A percentile compares a stretch with the other conserved stretches of the same genome.
phyloP scores from a whole-genome alignment of 2,113 vertebrate genomes.

The Cyprinus carpio region DNA sequence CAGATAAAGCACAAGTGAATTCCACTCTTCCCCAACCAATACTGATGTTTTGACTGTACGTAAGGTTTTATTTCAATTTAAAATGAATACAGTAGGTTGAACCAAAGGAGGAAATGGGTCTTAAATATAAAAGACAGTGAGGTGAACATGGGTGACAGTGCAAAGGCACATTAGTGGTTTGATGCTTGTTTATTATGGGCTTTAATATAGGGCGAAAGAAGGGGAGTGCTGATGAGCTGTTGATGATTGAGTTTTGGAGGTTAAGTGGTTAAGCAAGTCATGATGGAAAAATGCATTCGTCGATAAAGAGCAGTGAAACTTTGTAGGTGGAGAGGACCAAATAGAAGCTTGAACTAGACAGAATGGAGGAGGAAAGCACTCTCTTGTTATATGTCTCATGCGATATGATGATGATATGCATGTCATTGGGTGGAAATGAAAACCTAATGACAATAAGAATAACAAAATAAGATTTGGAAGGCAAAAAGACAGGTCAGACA shows the following conservation, averaged over 20 bases:
- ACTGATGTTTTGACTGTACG: neutral
- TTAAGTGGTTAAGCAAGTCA: neutral
- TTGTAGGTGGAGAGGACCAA: neutral
- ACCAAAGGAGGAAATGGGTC: conserved; percentile 51
- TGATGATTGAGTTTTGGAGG: neutral
- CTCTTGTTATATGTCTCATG: neutral
- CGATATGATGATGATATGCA: conserved; percentile 1
- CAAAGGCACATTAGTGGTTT: conserved; percentile 76
- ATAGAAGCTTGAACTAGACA: neutral
- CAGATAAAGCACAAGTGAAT: neutral
- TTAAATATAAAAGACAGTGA: conserved; percentile 4
- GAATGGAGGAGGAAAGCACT: neutral
- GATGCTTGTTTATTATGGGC: conserved; percentile 52
- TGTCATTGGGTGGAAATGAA: neutral
- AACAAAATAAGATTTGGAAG: neutral
- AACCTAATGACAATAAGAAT: neutral
- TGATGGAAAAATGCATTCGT: neutral
- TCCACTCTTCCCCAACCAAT: neutral
- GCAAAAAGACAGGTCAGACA: neutral
- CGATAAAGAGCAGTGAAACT: neutral
- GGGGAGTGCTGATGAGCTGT: neutral
- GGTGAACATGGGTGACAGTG: conserved; percentile 69
- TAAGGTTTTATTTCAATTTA: conserved; percentile 55
- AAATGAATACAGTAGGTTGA: conserved; percentile 51
- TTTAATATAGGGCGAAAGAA: neutral